Conservation (phyloP, 2,888 invertebrate species). For the Trachelus stipa region DNA sequence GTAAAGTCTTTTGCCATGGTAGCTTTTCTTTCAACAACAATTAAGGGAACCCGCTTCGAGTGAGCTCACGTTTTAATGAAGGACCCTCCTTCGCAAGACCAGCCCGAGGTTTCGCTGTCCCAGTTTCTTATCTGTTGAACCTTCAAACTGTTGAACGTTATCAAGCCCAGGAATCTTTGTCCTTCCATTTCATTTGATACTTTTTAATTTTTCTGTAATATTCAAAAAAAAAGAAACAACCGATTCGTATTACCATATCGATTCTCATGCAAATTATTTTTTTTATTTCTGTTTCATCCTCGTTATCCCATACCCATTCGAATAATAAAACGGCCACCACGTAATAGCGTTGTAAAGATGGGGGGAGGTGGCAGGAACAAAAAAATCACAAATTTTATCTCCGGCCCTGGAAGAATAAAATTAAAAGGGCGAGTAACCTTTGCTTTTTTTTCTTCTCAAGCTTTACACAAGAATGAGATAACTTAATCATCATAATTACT, state of each 20-base stretch:
- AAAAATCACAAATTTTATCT: neutral
- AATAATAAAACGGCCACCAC: neutral
- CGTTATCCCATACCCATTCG: neutral
- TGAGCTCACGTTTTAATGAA: constrained; percentile 34
- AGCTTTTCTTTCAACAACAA: constrained; percentile 8
- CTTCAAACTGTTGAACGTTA: constrained; percentile 25
- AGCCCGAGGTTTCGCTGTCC: constrained; percentile 27
- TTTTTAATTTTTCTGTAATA: neutral
- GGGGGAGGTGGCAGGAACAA: neutral
- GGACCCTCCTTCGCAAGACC: constrained; percentile 18
- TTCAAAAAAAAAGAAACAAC: neutral
- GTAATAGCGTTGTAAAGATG: neutral
- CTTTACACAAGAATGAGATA: neutral
- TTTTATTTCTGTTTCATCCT: neutral
- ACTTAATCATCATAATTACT: neutral
- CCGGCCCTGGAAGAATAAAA: neutral
- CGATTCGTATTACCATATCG: neutral
- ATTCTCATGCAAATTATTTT: neutral
- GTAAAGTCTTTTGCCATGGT: neutral
- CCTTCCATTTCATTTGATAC: neutral
- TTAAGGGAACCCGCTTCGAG: constrained; percentile 19
- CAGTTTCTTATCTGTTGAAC: constrained; percentile 37
- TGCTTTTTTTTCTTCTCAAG: neutral
- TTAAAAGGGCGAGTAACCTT: neutral
- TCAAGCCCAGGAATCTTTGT: neutral